phyloP scores from a whole-genome alignment of 2,797 vertebrate species.

The Myiothlypis coronata region DNA sequence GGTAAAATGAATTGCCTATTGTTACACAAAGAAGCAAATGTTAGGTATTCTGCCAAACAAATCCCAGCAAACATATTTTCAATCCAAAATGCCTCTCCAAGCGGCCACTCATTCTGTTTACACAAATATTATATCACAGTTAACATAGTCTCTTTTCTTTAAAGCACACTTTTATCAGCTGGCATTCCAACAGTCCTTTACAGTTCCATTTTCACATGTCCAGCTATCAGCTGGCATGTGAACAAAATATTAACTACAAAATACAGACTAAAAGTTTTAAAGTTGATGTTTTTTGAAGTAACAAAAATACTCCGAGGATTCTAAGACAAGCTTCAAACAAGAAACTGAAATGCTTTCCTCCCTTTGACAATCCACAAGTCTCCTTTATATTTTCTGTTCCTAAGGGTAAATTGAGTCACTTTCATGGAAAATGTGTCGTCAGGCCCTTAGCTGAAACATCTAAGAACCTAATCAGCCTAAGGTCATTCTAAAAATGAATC shows the following conservation, averaged over 20 bases:
- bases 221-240: neutral
- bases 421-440: neutral
- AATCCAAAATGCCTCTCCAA: neutral
- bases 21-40: neutral
- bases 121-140: neutral
- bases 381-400: neutral
- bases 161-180: neutral
- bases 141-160: neutral
- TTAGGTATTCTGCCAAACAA: neutral
- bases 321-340: neutral
- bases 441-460: neutral
- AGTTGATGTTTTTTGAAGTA: neutral
- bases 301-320: neutral
- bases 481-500: neutral
- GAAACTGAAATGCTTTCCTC: neutral
- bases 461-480: neutral
- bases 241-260: neutral
- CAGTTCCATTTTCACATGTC: neutral
- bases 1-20: neutral
- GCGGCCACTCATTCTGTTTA: neutral
- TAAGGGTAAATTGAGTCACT: neutral
- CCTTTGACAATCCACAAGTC: neutral
- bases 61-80: neutral
- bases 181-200: neutral
- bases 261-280: neutral